A percentile compares a stretch with the other conserved stretches of the same genome.
Conservation (phyloP, 2,888 invertebrate genomes). For the Athrips mouffetella region DNA sequence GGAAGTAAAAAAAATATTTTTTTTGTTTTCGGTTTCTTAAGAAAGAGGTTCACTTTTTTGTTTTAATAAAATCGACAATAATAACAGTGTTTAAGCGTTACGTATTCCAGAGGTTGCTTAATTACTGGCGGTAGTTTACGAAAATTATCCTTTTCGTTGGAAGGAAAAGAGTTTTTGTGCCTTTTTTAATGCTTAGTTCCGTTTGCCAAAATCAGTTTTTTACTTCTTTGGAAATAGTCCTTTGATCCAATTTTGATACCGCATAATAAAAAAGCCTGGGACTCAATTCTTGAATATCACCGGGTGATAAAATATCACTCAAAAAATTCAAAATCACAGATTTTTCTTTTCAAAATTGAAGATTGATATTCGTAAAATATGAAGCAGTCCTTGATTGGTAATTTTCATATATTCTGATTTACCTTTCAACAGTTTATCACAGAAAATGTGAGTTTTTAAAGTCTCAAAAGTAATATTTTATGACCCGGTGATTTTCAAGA, state of each 20-base stretch:
- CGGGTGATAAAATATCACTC: too few relatives aligned
- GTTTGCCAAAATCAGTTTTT: neutral
- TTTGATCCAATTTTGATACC: neutral
- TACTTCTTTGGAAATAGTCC: neutral
- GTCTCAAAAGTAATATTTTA: too few relatives aligned
- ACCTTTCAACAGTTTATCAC: too few relatives aligned
- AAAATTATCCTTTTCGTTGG: slow-evolving; percentile 1
- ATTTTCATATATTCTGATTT: too few relatives aligned
- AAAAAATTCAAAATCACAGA: too few relatives aligned
- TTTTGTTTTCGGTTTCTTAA: neutral
- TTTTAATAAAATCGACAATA: slow-evolving; percentile 14
- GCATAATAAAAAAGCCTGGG: too few relatives aligned
- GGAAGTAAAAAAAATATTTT: neutral
- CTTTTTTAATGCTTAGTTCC: slow-evolving; percentile 2
- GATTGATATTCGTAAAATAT: too few relatives aligned
- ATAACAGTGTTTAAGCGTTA: slow-evolving; percentile 40
- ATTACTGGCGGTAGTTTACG: slow-evolving; percentile 52
- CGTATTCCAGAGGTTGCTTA: slow-evolving; percentile 64
- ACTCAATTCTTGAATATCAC: too few relatives aligned
- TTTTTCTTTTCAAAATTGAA: too few relatives aligned
- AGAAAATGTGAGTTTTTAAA: too few relatives aligned
- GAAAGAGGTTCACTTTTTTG: neutral
- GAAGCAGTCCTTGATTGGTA: too few relatives aligned
- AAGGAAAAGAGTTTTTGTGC: neutral
- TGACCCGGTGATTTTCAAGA: too few relatives aligned